Conservation (phyloP, 2,113 vertebrate species). For the Erinaceus europaeus region DNA sequence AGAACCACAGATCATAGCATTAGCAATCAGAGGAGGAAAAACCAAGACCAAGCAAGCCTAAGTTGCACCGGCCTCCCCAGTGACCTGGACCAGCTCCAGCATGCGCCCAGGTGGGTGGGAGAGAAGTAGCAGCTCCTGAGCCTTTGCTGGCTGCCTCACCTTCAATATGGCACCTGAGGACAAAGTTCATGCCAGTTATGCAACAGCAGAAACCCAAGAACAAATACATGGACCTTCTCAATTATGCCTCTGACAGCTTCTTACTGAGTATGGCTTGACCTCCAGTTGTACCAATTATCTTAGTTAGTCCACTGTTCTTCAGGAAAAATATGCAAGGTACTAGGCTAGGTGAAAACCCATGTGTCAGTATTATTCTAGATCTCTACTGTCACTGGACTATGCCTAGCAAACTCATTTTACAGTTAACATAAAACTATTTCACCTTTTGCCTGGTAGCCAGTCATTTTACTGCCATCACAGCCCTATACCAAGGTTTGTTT, state of each 20-base stretch:
- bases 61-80: neutral
- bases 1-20: too few relatives aligned
- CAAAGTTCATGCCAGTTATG: neutral
- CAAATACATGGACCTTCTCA: neutral
- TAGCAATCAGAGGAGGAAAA: neutral
- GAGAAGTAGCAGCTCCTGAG: too few relatives aligned
- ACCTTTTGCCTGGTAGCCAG: too few relatives aligned
- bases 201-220: neutral
- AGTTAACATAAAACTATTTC: slow-evolving; percentile 20
- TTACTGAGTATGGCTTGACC: neutral
- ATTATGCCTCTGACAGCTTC: neutral
- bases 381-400: neutral
- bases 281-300: neutral
- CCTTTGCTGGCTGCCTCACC: too few relatives aligned
- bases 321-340: neutral
- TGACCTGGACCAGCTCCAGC: neutral
- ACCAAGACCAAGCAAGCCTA: neutral
- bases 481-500: too few relatives aligned
- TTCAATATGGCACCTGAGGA: neutral
- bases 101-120: neutral
- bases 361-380: neutral
- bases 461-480: too few relatives aligned
- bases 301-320: neutral
- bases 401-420: slow-evolving; percentile 8
- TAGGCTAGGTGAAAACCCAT: neutral